Evolutionary conservation across 2,888 invertebrate species (phyloP), one percentile per base, ranked within the genome.

Genomic region (Xylota segnis): DNA sequence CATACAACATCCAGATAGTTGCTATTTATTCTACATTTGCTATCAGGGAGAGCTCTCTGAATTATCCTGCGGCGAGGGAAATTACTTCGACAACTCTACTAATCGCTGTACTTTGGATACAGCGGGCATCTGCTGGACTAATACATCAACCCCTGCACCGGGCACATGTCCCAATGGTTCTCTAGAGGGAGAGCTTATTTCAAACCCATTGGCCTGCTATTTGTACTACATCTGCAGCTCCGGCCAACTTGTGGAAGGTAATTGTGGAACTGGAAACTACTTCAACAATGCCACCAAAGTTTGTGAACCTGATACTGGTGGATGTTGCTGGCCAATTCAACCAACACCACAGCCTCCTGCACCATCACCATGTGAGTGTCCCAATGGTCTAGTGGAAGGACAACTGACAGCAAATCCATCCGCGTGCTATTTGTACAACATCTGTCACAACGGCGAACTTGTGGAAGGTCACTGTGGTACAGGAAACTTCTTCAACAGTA

Each of bases 251-350:
- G 47, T 84, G 1, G 47, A 81, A 27, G 63, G 81, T 1, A 87
- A 88, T 61, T 90, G 90, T 66, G 88, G 87, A 27, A 43, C 29
- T 4, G 88, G 87, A 23, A 87, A 86, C 29, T 78, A 84, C 4
- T 89, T 89, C 77, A 88, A 88, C 63, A 79, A 79, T 18, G 40
- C 18, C 14, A 79, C 72, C 0, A 74, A 70, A 5, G n/a, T 54
- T 1, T 89, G 87, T 10, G 83, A 83, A n/a, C 70, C 56, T 0
- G 84, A 87, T 27, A 54, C 54, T 4, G 43, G 70, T 9, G 83
- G 78, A 9, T 43, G 34, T 10, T 87, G 78, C 18, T 76, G 71
- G 61, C 63, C 78, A 4, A 10, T 12, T 4, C 6, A 14, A 14
- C 40, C 40, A 18, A 12, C 65, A 12, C 32, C 4, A 89, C 89